phyloP scores from a whole-genome alignment of 2,113 vertebrate species.

The Ursus arctos region DNA sequence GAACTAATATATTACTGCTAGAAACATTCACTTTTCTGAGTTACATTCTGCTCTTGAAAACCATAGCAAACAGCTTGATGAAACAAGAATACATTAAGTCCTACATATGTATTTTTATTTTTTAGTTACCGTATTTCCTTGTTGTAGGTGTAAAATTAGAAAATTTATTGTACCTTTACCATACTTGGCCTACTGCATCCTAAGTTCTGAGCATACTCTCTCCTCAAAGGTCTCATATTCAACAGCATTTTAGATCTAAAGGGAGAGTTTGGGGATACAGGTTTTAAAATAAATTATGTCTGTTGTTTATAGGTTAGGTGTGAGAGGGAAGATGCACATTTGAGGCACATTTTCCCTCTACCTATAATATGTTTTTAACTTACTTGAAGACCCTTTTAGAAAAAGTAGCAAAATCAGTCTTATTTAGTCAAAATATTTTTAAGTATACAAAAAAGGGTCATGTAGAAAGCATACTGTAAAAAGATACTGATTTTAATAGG shows the following conservation, averaged over 20 bases:
- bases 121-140: conserved; percentile 82
- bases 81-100: conserved; percentile 87
- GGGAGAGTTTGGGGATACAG: conserved; percentile 84
- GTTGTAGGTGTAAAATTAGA: conserved; percentile 84
- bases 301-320: conserved; percentile 35
- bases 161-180: conserved; percentile 81
- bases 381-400: conserved; percentile 57
- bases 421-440: conserved; percentile 81
- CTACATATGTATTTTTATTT: conserved; percentile 81
- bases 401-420: conserved; percentile 78
- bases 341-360: conserved; percentile 70
- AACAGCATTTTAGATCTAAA: conserved; percentile 85
- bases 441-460: conserved; percentile 86
- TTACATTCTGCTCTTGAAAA: conserved; percentile 86
- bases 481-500: conserved; percentile 81
- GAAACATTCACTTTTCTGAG: conserved; percentile 86
- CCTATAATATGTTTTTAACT: conserved; percentile 51
- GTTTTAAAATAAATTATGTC: conserved; percentile 36
- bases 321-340: conserved; percentile 60
- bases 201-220: conserved; percentile 73
- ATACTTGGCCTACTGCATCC: conserved; percentile 75
- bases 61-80: conserved; percentile 87
- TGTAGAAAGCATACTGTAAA: conserved; percentile 82
- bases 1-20: conserved; percentile 86
- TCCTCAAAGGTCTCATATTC: conserved; percentile 74